These are phyloP conservation scores for Pachypsylla venusta DNA, from an alignment of 1,140 invertebrate genomes.

Conservation along the genomic window DNA sequence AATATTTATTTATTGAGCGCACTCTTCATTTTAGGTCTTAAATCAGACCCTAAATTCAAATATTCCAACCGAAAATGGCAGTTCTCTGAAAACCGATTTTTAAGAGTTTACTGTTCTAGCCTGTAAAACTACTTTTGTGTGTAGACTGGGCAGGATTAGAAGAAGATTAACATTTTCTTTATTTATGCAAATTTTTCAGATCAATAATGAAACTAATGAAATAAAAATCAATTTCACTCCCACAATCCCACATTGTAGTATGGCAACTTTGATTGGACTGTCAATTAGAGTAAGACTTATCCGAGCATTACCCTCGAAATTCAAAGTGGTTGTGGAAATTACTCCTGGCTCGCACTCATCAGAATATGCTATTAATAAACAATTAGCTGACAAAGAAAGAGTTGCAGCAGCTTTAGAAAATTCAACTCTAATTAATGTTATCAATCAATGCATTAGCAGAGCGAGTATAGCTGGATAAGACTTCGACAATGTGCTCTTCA, in stretches of 20 bases:
- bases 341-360: conserved; percentile 84
- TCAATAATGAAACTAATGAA: conserved; percentile 52
- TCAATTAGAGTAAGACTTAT: conserved; percentile 77
- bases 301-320: conserved; percentile 65
- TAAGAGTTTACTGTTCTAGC: background rate
- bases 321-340: conserved; percentile 82
- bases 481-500: too few relatives aligned
- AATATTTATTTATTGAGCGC: conserved; percentile 6
- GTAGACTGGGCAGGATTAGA: too few relatives aligned
- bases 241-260: conserved; percentile 97
- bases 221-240: conserved; percentile 81
- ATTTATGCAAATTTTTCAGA: conserved; percentile 29
- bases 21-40: too few relatives aligned
- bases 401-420: conserved; percentile 83
- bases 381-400: conserved; percentile 93
- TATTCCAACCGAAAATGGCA: too few relatives aligned
- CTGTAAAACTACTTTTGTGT: background rate
- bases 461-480: conserved; percentile 20
- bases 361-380: conserved; percentile 89
- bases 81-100: background rate
- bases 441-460: conserved; percentile 73
- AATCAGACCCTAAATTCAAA: too few relatives aligned
- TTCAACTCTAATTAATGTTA: conserved; percentile 70
- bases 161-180: conserved; percentile 9
- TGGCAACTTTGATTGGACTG: conserved; percentile 93